Percentiles rank a stretch among this genome's conserved stretches.
phyloP scores from a whole-genome alignment of 2,888 invertebrate species.

The Sinodicranocentrus sp. region DNA sequence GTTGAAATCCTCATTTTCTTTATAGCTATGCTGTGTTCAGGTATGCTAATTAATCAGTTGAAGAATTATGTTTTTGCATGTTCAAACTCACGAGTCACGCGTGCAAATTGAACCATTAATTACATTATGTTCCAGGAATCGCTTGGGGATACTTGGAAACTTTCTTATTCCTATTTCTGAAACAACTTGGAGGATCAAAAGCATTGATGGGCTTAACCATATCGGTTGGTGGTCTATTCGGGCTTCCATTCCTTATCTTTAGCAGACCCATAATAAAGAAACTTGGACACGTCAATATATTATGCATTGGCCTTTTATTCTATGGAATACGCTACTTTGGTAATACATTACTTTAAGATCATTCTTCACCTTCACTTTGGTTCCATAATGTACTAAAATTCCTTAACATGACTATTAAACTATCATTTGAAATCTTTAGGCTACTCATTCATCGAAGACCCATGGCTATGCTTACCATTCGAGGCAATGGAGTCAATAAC shows the following conservation, averaged over 20 bases:
- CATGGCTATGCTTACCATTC: conserved; percentile 87
- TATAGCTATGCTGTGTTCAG: conserved; percentile 85
- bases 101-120: neutral
- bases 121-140: conserved; percentile 81
- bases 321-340: conserved; percentile 86
- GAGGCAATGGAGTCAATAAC: conserved; percentile 89
- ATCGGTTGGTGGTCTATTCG: conserved; percentile 87
- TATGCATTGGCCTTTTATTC: conserved; percentile 87
- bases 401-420: too few relatives aligned
- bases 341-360: too few relatives aligned
- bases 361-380: too few relatives aligned
- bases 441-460: conserved; percentile 87
- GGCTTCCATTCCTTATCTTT: conserved; percentile 86
- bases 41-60: conserved; percentile 79
- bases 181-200: too few relatives aligned
- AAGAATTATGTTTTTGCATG: conserved; percentile 10
- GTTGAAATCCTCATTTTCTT: conserved; percentile 86
- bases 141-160: conserved; percentile 92
- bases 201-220: conserved; percentile 90
- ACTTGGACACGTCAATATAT: conserved; percentile 87
- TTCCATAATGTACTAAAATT: too few relatives aligned
- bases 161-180: conserved; percentile 88
- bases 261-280: conserved; percentile 87
- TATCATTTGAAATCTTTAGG: too few relatives aligned
- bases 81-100: neutral